A percentile compares a stretch with the other conserved stretches of the same genome.
Evolutionary conservation across 2,797 vertebrate genomes (phyloP).

Genomic region (Oreochromis grahami): DNA sequence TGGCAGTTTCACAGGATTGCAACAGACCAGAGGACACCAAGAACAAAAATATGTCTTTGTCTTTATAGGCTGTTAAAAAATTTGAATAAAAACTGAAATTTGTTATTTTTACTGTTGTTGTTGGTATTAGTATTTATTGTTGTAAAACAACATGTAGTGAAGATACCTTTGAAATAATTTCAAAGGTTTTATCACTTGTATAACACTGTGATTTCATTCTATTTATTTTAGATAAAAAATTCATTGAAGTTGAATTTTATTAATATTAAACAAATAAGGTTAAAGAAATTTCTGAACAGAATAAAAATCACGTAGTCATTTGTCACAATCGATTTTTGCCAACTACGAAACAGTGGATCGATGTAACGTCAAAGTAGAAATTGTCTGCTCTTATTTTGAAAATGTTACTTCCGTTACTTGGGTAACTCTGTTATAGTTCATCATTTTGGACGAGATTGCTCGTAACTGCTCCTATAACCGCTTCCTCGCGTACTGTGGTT

Average conservation of each 20-base stretch:
- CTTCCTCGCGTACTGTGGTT: neutral
- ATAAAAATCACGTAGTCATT: neutral
- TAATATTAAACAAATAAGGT: neutral
- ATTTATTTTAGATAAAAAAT: neutral
- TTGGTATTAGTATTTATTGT: neutral
- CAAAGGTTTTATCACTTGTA: neutral
- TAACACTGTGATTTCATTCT: neutral
- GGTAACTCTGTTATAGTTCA: neutral
- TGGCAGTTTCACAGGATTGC: neutral
- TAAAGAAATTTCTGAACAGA: neutral
- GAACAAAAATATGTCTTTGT: neutral
- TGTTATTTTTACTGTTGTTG: neutral
- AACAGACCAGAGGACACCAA: neutral
- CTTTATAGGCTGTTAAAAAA: neutral
- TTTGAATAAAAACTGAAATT: neutral
- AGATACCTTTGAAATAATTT: neutral
- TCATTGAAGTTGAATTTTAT: neutral
- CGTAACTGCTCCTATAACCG: neutral
- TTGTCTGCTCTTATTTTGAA: neutral
- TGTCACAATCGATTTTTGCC: neutral
- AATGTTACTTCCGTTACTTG: neutral
- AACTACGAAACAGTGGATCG: neutral
- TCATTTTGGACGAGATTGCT: neutral
- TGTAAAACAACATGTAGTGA: neutral
- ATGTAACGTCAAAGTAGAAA: neutral